Percentiles rank a stretch among this genome's conserved stretches.
Evolutionary conservation across 1,140 invertebrate species (phyloP).

Genomic region (Calephelis nemesis): DNA sequence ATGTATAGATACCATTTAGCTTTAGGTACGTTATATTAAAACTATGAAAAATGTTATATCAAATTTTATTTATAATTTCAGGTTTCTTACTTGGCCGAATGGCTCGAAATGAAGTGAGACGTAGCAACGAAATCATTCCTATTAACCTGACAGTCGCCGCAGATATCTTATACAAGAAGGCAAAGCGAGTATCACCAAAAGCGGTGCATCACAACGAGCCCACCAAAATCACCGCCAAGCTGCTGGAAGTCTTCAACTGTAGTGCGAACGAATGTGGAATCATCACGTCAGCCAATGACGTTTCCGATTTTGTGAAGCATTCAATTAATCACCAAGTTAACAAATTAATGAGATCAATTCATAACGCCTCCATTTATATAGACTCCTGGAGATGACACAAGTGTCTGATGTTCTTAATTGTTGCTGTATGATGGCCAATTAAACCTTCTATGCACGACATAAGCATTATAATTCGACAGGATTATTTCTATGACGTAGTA

Average conservation of each 20-base stretch:
- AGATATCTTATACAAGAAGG: slow-evolving; percentile 55
- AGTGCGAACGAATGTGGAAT: slow-evolving; percentile 44
- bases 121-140: slow-evolving; percentile 47
- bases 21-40: no score
- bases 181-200: slow-evolving; percentile 57
- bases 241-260: slow-evolving; percentile 58
- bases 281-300: slow-evolving; percentile 45
- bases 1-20: no score
- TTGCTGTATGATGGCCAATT: slow-evolving; percentile 1
- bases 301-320: slow-evolving; percentile 52
- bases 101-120: slow-evolving; percentile 51
- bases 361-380: slow-evolving; percentile 60
- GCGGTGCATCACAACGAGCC: slow-evolving; percentile 54
- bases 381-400: slow-evolving; percentile 63
- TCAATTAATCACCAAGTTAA: slow-evolving; percentile 50
- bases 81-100: slow-evolving; percentile 61
- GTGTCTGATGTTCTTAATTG: neutral
- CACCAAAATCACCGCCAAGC: slow-evolving; percentile 45
- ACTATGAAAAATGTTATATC: no score
- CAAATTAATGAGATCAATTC: slow-evolving; percentile 52
- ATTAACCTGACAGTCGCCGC: slow-evolving; percentile 51
- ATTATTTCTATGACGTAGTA: no score
- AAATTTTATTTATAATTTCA: no score
- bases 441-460: neutral
- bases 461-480: no score